phyloP scores from a whole-genome alignment of 2,113 vertebrate genomes.

The Grammomys dolichurus region DNA sequence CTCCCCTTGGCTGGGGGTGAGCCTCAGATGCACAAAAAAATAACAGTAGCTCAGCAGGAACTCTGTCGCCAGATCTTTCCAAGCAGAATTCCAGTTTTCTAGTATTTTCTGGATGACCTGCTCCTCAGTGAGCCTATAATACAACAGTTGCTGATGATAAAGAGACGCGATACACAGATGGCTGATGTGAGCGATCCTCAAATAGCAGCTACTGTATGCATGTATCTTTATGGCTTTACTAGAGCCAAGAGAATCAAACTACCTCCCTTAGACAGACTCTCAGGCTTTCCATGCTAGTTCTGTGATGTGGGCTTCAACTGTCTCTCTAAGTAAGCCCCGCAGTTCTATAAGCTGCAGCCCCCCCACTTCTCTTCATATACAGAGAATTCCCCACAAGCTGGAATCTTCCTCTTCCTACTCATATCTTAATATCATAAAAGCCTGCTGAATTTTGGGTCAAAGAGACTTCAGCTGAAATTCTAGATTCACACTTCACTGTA shows the following conservation, averaged over 20 bases:
- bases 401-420: background rate
- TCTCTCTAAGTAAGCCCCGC: accelerated
- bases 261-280: no score
- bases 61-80: background rate
- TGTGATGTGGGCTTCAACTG: background rate
- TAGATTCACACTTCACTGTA: background rate
- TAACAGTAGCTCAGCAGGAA: background rate
- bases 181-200: background rate
- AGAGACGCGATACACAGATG: background rate
- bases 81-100: background rate
- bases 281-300: background rate
- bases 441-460: background rate
- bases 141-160: background rate
- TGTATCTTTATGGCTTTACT: background rate
- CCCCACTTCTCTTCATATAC: background rate
- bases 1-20: no score
- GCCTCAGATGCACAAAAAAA: background rate
- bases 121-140: background rate
- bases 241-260: background rate
- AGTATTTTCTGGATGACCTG: background rate
- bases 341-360: background rate
- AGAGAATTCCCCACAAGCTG: background rate
- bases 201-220: accelerated
- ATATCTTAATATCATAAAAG: background rate
- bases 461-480: background rate